phyloP scores from a whole-genome alignment of 2,113 vertebrate species.

The Perca fluviatilis region DNA sequence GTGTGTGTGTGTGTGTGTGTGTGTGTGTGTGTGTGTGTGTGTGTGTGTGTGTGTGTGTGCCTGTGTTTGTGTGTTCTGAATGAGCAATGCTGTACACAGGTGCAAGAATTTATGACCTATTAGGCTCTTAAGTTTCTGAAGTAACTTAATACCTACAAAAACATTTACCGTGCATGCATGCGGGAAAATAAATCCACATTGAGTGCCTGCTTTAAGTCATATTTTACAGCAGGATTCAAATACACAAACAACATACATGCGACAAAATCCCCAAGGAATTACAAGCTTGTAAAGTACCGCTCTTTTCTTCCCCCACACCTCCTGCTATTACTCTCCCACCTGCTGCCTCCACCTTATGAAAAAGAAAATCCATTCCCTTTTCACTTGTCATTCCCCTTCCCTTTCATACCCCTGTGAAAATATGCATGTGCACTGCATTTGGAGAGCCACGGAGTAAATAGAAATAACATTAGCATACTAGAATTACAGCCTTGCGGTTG shows the following conservation, averaged over 20 bases:
- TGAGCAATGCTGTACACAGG: conserved; percentile 27
- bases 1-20: conserved; percentile 4
- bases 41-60: not conserved
- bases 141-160: conserved; percentile 37
- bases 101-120: conserved; percentile 57
- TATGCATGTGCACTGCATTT: conserved; percentile 19
- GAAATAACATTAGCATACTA: conserved; percentile 67
- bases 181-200: not conserved
- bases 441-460: conserved; percentile 58
- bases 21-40: not conserved
- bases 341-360: conserved; percentile 40
- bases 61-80: not conserved
- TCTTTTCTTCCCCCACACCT: conserved; percentile 41
- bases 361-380: conserved; percentile 28
- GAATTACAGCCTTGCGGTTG: too few relatives aligned
- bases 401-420: conserved; percentile 28
- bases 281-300: not conserved
- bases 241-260: conserved; percentile 40
- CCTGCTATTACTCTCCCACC: conserved; percentile 43
- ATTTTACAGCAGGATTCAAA: conserved; percentile 37
- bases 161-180: conserved; percentile 11
- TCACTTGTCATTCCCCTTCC: conserved; percentile 12
- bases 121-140: conserved; percentile 29
- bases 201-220: conserved; percentile 10
- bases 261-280: conserved; percentile 34